Percentiles rank a stretch among this genome's conserved stretches.
Conservation (phyloP, 2,888 invertebrate species). For the Eupithecia subfuscata region DNA sequence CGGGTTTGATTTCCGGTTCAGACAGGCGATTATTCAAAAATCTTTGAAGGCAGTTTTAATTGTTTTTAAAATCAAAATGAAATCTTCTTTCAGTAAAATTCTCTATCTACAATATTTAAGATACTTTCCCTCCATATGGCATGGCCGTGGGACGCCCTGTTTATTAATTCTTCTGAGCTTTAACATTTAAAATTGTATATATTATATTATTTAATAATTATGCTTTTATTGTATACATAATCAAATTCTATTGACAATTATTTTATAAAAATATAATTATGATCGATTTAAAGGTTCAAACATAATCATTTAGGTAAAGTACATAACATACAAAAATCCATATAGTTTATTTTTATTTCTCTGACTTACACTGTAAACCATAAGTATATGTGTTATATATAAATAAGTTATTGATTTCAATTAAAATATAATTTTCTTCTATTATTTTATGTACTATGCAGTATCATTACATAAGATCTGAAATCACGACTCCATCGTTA, state of each 20-base stretch:
- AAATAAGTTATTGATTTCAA: not conserved
- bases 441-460: not conserved
- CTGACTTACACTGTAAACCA: not conserved
- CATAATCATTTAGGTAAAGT: not conserved
- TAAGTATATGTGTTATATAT: not conserved
- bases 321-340: not conserved
- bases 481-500: not conserved
- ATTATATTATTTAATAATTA: not conserved
- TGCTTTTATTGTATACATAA: not conserved
- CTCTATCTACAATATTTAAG: no score
- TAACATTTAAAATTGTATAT: not conserved
- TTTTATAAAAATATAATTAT: not conserved
- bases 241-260: not conserved
- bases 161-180: not conserved
- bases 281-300: not conserved
- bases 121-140: no score
- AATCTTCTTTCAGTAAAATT: no score
- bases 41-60: no score
- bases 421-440: not conserved
- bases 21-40: no score
- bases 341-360: not conserved
- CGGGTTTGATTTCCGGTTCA: no score
- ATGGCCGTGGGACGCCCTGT: no score
- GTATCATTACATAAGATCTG: not conserved
- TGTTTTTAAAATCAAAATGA: no score